phyloP scores from a whole-genome alignment of 2,888 invertebrate species.

The Spisula subtruncata region DNA sequence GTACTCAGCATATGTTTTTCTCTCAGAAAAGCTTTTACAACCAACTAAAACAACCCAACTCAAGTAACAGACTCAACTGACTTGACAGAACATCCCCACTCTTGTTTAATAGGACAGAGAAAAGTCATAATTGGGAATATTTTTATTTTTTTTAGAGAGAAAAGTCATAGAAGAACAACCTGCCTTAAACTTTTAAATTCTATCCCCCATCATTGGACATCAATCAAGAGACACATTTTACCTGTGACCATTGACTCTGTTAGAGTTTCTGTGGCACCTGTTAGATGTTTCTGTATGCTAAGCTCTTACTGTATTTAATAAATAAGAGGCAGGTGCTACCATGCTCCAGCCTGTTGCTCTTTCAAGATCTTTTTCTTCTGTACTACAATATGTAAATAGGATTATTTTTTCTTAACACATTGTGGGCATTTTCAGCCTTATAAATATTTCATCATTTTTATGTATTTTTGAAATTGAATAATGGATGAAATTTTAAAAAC shows the following conservation, averaged over 20 bases:
- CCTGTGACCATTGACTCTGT: constrained; percentile 32
- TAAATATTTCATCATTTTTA: constrained; percentile 32
- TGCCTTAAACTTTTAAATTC: too few relatives aligned
- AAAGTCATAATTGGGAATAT: too few relatives aligned
- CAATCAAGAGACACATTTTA: not conserved
- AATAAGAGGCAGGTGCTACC: not conserved
- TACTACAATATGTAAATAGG: not conserved
- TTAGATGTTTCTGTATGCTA: constrained; percentile 16
- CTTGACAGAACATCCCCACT: too few relatives aligned
- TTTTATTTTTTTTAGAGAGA: too few relatives aligned
- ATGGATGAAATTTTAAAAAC: constrained; percentile 4
- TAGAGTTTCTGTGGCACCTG: constrained; percentile 22
- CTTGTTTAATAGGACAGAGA: too few relatives aligned
- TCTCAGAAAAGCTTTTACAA: too few relatives aligned
- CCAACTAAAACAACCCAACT: too few relatives aligned
- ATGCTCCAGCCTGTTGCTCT: not conserved
- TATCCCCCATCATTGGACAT: too few relatives aligned
- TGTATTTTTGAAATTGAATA: constrained; percentile 27
- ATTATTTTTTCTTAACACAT: not conserved
- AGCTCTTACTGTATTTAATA: constrained; percentile 27
- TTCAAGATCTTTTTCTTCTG: not conserved
- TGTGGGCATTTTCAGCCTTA: not conserved
- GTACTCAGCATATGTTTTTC: too few relatives aligned
- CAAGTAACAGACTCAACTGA: too few relatives aligned
- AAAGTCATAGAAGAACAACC: too few relatives aligned